Evolutionary conservation across 2,797 vertebrate species (phyloP).

Genomic region (Fistularia tabacaria): DNA sequence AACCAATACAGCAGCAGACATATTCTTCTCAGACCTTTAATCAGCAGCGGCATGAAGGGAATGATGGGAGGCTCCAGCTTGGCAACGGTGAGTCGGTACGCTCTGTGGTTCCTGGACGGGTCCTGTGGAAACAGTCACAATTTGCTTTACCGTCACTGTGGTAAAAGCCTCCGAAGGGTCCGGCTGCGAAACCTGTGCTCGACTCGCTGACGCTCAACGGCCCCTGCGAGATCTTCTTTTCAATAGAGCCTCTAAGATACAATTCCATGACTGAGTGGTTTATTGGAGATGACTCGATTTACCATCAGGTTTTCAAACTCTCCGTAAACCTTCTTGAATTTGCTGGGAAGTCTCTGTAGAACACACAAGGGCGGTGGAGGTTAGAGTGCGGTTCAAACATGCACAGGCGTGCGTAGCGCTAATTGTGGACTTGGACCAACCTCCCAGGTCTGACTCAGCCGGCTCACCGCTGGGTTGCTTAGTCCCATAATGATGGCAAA

Average conservation of each 20-base stretch:
- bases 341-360: slow-evolving; percentile 96
- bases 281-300: slow-evolving; percentile 40
- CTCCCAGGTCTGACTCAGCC: slow-evolving; percentile 95
- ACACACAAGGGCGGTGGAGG: slow-evolving; percentile 10
- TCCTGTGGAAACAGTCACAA: slow-evolving; percentile 79
- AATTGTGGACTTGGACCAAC: slow-evolving; percentile 69
- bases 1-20: too few relatives aligned
- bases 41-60: slow-evolving; percentile 97
- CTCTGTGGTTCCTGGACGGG: slow-evolving; percentile 95
- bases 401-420: too few relatives aligned
- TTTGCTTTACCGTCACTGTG: slow-evolving; percentile 35
- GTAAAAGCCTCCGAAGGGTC: too few relatives aligned
- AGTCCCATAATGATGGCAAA: slow-evolving; percentile 96
- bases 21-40: slow-evolving; percentile 85
- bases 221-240: too few relatives aligned
- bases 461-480: slow-evolving; percentile 94
- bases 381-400: too few relatives aligned
- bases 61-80: slow-evolving; percentile 95
- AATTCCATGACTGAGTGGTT: too few relatives aligned
- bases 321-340: slow-evolving; percentile 95
- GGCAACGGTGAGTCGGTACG: slow-evolving; percentile 89
- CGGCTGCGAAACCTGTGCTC: too few relatives aligned
- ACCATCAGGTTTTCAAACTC: slow-evolving; percentile 99
- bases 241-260: too few relatives aligned
- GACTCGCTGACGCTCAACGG: too few relatives aligned